Evolutionary conservation across 2,797 vertebrate species (phyloP).

Genomic region (Sebastes minor): DNA sequence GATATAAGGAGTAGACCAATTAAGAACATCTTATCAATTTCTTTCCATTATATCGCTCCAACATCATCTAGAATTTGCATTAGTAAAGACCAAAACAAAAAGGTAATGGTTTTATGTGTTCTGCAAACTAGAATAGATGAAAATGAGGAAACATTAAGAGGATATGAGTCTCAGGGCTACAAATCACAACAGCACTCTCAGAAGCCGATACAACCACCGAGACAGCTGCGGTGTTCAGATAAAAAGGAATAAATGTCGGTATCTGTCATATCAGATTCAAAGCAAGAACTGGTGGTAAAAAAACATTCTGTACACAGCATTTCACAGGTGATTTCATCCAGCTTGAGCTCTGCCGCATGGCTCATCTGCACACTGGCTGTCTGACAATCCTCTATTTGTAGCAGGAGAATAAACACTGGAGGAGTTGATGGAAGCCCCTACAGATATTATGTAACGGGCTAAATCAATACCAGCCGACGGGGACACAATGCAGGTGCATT

Average conservation of each 20-base stretch:
- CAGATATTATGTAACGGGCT: conserved; percentile 67
- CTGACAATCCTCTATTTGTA: conserved; percentile 65
- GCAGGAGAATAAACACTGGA: conserved; percentile 53
- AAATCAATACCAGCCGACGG: conserved; percentile 52
- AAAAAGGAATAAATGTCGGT: conserved; percentile 43
- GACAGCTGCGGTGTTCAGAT: conserved; percentile 42
- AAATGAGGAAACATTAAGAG: conserved; percentile 13
- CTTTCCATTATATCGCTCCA: neutral
- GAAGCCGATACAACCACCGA: conserved; percentile 6
- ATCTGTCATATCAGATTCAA: conserved; percentile 52
- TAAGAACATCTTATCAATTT: neutral
- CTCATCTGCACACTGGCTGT: conserved; percentile 53
- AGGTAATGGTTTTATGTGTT: neutral
- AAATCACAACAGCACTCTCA: conserved; percentile 15
- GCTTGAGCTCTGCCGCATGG: conserved; percentile 49
- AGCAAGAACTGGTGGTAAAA: conserved; percentile 3
- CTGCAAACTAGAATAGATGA: conserved; percentile 2
- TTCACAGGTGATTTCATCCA: conserved; percentile 63
- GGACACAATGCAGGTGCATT: conserved; percentile 22
- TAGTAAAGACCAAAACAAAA: neutral
- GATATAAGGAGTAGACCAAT: neutral
- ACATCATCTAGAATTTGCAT: neutral
- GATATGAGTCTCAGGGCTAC: conserved; percentile 3
- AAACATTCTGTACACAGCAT: conserved; percentile 28
- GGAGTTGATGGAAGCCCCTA: conserved; percentile 58